Evolutionary conservation across 1,140 invertebrate species (phyloP).

Genomic region (Brachionus calyciflorus): DNA sequence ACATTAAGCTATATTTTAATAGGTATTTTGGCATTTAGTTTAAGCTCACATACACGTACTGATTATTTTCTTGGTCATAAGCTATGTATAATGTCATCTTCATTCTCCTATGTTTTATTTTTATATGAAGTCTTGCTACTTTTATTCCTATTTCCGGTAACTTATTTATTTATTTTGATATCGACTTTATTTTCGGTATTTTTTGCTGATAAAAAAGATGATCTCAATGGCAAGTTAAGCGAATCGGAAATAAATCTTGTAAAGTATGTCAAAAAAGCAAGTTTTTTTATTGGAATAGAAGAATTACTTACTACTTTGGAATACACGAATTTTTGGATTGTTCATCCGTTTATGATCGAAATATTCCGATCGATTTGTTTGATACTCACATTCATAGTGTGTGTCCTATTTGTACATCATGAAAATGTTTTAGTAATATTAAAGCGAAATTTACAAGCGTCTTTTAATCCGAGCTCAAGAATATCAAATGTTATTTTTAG

Average conservation of each 20-base stretch:
- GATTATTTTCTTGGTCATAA: neutral
- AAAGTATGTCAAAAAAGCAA: neutral
- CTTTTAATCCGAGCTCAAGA: no score
- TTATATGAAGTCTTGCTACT: neutral
- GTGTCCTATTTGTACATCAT: neutral
- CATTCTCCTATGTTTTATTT: neutral
- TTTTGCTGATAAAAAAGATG: constrained; percentile 12
- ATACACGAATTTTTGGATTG: constrained; percentile 19
- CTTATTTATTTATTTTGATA: constrained; percentile 1
- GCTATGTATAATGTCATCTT: neutral
- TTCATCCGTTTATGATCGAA: constrained; percentile 8
- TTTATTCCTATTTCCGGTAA: neutral
- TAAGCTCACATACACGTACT: neutral
- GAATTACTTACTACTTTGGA: neutral
- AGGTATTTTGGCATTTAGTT: neutral
- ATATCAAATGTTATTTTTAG: neutral
- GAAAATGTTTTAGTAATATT: neutral
- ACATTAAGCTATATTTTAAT: neutral
- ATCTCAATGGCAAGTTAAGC: neutral
- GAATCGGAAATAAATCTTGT: constrained; percentile 2
- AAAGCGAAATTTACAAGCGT: neutral
- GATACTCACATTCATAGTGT: neutral
- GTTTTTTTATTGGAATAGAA: constrained; percentile 10
- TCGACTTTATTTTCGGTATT: neutral
- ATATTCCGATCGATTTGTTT: neutral